phyloP scores from a whole-genome alignment of 2,888 invertebrate genomes.

The Aporophyla nigra region DNA sequence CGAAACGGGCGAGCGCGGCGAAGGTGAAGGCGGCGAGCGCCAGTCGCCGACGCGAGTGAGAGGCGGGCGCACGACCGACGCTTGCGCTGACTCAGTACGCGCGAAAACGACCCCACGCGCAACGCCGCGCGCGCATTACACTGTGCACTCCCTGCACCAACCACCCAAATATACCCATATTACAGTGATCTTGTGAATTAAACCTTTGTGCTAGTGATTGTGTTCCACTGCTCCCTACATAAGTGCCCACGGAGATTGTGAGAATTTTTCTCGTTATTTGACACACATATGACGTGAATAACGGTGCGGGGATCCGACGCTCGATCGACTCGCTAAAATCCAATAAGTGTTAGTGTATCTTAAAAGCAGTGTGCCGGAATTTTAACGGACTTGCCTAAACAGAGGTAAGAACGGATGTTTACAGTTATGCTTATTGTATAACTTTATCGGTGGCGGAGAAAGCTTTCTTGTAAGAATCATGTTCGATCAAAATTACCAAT shows the following conservation, averaged over 20 bases:
- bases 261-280: conserved; percentile 85
- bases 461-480: conserved; percentile 73
- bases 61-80: conserved; percentile 81
- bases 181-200: conserved; percentile 75
- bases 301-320: conserved; percentile 87
- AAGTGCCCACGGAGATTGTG: conserved; percentile 75
- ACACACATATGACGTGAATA: conserved; percentile 90
- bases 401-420: conserved; percentile 89
- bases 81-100: conserved; percentile 72
- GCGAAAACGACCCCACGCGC: conserved; percentile 64
- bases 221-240: conserved; percentile 76
- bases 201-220: conserved; percentile 82
- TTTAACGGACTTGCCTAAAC: conserved; percentile 89
- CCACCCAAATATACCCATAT: conserved; percentile 69
- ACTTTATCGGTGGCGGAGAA: conserved; percentile 81
- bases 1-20: conserved; percentile 83
- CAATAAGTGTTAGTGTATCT: conserved; percentile 88
- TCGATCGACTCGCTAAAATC: conserved; percentile 89
- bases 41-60: conserved; percentile 88
- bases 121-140: conserved; percentile 76
- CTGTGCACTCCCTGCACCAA: conserved; percentile 73
- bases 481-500: conserved; percentile 62
- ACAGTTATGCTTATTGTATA: conserved; percentile 90
- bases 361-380: conserved; percentile 87
- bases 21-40: conserved; percentile 84